phyloP scores from a whole-genome alignment of 2,888 invertebrate species.

The Archips crataeganus region DNA sequence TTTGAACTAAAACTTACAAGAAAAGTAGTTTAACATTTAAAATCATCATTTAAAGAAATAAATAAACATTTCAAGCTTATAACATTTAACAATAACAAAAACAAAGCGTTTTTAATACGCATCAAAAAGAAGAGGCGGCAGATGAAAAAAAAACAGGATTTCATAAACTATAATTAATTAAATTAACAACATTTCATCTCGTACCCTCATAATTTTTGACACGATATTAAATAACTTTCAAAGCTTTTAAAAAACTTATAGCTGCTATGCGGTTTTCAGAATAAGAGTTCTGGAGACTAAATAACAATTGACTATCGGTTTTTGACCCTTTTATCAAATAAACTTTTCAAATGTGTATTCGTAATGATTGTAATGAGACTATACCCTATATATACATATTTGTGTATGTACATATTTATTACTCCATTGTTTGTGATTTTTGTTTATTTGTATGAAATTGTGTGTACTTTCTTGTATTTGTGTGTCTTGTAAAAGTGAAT shows the following conservation, averaged over 20 bases:
- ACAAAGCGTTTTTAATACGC: background rate
- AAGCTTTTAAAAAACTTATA: conserved; percentile 24
- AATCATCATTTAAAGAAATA: background rate
- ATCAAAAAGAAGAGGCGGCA: background rate
- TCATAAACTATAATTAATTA: background rate
- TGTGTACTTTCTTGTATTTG: too few species aligned
- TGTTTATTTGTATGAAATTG: too few species aligned
- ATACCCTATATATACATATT: too few species aligned
- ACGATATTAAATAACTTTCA: background rate
- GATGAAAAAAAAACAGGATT: background rate
- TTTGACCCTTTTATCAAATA: background rate
- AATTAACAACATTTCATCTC: too few species aligned
- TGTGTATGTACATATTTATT: too few species aligned
- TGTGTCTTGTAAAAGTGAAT: too few species aligned
- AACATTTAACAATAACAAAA: background rate
- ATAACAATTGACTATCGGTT: background rate
- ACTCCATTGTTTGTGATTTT: too few species aligned
- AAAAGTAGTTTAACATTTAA: background rate
- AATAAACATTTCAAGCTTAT: background rate
- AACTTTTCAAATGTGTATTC: background rate
- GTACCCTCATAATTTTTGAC: background rate
- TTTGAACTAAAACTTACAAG: background rate
- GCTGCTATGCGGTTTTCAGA: conserved; percentile 7
- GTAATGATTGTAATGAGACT: background rate
- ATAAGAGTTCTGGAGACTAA: conserved; percentile 8